phyloP scores from a whole-genome alignment of 2,888 invertebrate species.

The Latrodectus hesperus region DNA sequence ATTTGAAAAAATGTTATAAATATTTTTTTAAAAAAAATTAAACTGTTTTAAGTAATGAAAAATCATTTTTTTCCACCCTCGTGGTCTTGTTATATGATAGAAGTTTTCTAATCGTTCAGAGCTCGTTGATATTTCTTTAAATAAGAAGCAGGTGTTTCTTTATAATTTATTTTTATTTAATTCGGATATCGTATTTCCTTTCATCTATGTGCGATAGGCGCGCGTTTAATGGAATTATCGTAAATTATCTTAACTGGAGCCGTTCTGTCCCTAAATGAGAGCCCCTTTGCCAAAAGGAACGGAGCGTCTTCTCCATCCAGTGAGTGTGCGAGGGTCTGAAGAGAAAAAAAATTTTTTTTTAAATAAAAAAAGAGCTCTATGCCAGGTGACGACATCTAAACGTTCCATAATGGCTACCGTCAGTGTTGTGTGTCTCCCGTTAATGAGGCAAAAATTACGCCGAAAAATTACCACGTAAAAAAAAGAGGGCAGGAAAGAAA shows the following conservation, averaged over 20 bases:
- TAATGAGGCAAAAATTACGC: slow-evolving; percentile 69
- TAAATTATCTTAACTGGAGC: background rate
- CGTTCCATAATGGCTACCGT: slow-evolving; percentile 67
- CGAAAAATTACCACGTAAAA: slow-evolving; percentile 61
- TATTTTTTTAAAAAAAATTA: no score
- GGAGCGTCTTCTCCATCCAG: background rate
- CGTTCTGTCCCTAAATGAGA: background rate
- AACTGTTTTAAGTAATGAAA: no score
- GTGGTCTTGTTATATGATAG: background rate
- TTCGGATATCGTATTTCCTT: background rate
- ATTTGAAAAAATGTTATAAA: no score
- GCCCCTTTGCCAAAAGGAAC: background rate
- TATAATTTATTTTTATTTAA: no score
- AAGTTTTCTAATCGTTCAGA: background rate
- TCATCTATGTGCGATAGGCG: background rate
- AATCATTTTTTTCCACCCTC: no score
- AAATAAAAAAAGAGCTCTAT: slow-evolving; percentile 6
- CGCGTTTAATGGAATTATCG: background rate
- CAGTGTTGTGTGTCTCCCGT: slow-evolving; percentile 56
- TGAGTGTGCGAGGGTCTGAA: no score
- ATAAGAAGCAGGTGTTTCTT: background rate
- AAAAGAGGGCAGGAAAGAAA: slow-evolving; percentile 6
- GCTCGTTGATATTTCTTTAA: background rate
- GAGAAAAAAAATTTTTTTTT: no score
- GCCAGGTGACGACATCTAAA: slow-evolving; percentile 65